Evolutionary conservation across 64 coral and sea anemone genomes (phyloP), one percentile per base, ranked within the genome.

Genomic region (Dendronephthya gigantea): DNA sequence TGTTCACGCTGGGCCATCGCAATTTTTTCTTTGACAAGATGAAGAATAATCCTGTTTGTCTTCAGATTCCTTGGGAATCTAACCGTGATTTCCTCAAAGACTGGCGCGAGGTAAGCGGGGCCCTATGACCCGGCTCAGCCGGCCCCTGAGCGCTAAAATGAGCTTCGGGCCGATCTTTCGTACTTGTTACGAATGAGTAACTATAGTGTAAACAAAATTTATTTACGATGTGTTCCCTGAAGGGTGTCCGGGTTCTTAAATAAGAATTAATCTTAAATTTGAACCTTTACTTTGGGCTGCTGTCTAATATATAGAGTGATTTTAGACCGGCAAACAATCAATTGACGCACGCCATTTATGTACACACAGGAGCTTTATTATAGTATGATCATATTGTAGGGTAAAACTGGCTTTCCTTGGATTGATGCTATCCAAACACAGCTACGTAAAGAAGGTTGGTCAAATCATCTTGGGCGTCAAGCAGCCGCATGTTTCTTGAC

Each of bases 341-440:
- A n/a, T n/a, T n/a, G n/a, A n/a, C n/a, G n/a, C n/a, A n/a, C n/a
- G n/a, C n/a, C n/a, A n/a, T n/a, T n/a, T n/a, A n/a, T n/a, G n/a
- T n/a, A n/a, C n/a, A n/a, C n/a, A n/a, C n/a, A n/a, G n/a, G 35
- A 82, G 37, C 10, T 83, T 22, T 75, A 38, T 35, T 48, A 10
- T 38, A 17, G 36, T 55, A 12, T 34, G 17, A 83, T 41, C 82
- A 3, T 83, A 10, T 0, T 50, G n/a, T 36, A 92, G 91, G 94
- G 88, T 0, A 68, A 85, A 49, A 97, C 94, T 17, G 94, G 94
- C 39, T 97, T 93, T 58, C 94, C 94, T 5, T 93, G 89, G 89
- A 91, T 97, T 86, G 94, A 97, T 87, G 94, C 94, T 13, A 83
- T 97, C 27, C 88, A 93, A 88, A 48, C 91, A 4, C 94, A 97